phyloP scores from a whole-genome alignment of 2,888 invertebrate genomes.

The Urechis unicinctus region DNA sequence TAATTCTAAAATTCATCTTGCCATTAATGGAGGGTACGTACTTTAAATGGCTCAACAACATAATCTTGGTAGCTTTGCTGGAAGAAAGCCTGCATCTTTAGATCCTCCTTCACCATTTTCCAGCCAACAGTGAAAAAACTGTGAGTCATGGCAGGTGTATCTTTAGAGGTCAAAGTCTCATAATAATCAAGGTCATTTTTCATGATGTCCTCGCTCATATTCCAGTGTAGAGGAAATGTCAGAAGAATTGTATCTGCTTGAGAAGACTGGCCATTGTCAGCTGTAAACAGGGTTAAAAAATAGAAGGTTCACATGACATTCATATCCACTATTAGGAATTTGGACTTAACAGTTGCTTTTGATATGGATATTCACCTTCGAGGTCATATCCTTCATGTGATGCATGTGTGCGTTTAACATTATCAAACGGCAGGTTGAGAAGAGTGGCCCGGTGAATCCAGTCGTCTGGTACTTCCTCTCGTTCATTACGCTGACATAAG shows the following conservation, averaged over 20 bases:
- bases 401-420: constrained; percentile 20
- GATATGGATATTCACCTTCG: constrained; percentile 7
- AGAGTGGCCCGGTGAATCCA: constrained; percentile 21
- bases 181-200: constrained; percentile 25
- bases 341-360: no score
- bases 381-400: constrained; percentile 20
- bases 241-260: constrained; percentile 25
- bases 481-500: constrained; percentile 14
- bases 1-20: not conserved
- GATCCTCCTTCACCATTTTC: constrained; percentile 20
- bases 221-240: constrained; percentile 26
- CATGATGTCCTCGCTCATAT: constrained; percentile 22
- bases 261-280: no score
- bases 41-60: constrained; percentile 24
- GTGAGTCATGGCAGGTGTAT: constrained; percentile 23
- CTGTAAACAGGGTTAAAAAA: no score
- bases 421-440: constrained; percentile 23
- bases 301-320: no score
- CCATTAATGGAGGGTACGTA: not conserved
- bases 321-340: no score
- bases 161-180: constrained; percentile 9
- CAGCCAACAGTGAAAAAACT: constrained; percentile 24
- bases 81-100: constrained; percentile 17
- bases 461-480: constrained; percentile 23
- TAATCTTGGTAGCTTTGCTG: constrained; percentile 24